A percentile compares a stretch with the other conserved stretches of the same genome.
These are phyloP conservation scores for Lasioglossum figueresi DNA, from an alignment of 2,888 invertebrate genomes.

Conservation along the genomic window DNA sequence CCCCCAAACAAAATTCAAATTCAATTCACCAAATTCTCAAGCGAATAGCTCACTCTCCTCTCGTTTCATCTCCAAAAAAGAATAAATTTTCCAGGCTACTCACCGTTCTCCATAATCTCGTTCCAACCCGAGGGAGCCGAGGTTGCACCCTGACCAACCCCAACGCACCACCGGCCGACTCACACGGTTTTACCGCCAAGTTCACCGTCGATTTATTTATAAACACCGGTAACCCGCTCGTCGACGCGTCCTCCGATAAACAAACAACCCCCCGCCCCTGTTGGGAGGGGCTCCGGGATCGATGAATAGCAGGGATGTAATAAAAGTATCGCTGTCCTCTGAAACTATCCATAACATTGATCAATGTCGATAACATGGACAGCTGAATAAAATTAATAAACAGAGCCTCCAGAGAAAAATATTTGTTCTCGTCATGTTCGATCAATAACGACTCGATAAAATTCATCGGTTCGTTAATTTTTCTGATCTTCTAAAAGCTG, in stretches of 20 bases:
- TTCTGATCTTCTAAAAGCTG: too few relatives aligned
- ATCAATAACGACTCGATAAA: too few relatives aligned
- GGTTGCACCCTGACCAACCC: constrained; percentile 56
- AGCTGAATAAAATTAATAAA: neutral
- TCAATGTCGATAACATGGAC: neutral
- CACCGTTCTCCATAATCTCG: neutral
- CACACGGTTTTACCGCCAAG: constrained; percentile 35
- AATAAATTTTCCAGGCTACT: neutral
- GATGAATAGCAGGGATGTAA: constrained; percentile 28
- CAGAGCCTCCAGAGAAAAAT: neutral
- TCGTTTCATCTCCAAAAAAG: neutral
- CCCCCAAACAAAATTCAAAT: neutral
- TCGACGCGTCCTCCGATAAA: constrained; percentile 40
- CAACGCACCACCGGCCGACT: constrained; percentile 12
- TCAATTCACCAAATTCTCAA: neutral
- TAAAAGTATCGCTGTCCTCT: neutral
- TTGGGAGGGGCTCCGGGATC: neutral
- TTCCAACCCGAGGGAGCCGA: constrained; percentile 5
- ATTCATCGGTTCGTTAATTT: too few relatives aligned
- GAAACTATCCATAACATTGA: neutral
- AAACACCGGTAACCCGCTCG: constrained; percentile 47
- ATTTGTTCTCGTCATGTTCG: neutral
- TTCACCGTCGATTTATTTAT: constrained; percentile 55
- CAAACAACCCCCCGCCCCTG: constrained; percentile 36
- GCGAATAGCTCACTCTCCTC: neutral